Conservation (phyloP, 2,888 invertebrate genomes). For the Himalopsyche tibetana region DNA sequence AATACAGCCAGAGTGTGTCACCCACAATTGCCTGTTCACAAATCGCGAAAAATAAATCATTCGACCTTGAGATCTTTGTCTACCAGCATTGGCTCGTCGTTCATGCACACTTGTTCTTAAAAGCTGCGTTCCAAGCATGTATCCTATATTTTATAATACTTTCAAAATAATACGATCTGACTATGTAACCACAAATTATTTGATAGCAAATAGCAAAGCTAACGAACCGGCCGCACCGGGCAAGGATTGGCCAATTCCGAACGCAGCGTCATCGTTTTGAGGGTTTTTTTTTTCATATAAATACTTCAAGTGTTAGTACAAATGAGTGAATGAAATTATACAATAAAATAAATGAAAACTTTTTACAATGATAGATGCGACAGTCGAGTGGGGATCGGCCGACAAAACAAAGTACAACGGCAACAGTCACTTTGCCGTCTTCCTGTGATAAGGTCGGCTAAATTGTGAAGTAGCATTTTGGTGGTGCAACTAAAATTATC, state of each 20-base stretch:
- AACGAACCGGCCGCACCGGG: conserved; percentile 16
- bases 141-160: conserved; percentile 54
- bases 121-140: conserved; percentile 49
- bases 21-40: conserved; percentile 44
- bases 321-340: conserved; percentile 52
- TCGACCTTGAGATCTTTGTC: conserved; percentile 61
- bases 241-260: background rate
- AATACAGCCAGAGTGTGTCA: conserved; percentile 45
- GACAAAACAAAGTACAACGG: conserved; percentile 12
- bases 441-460: conserved; percentile 3
- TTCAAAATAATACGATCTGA: conserved; percentile 59
- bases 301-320: conserved; percentile 60
- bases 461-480: conserved; percentile 41
- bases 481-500: conserved; percentile 43
- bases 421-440: conserved; percentile 48
- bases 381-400: conserved; percentile 57
- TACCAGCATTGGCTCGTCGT: conserved; percentile 57
- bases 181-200: conserved; percentile 59
- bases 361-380: conserved; percentile 64
- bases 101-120: conserved; percentile 61
- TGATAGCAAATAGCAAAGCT: conserved; percentile 54
- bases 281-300: conserved; percentile 48
- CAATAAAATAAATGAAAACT: conserved; percentile 61
- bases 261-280: conserved; percentile 48
- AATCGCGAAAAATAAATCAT: conserved; percentile 61